Base-by-base conservation (phyloP, 2,113 vertebrate genomes). In the Cephalopterus ornatus region DNA sequence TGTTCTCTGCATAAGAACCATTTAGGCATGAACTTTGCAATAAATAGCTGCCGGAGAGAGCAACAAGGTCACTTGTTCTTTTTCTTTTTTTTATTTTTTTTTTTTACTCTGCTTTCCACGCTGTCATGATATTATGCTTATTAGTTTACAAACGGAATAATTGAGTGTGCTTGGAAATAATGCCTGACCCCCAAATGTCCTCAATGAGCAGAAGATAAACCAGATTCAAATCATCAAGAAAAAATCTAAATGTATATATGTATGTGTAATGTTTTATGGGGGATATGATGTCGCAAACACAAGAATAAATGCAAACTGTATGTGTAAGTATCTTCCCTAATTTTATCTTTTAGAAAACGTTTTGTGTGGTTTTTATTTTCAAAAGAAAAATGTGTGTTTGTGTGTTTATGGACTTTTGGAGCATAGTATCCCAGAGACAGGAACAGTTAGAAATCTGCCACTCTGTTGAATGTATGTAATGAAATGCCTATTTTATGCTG, bases 21-120 rank as follows among this genome's bases (percentile, higher is more conserved):
- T 98, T 99, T 99, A 98, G 98, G 98, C 98, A 99, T 98, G 98
- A 99, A 99, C 98, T 97, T 98, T 98, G 98, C 98, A 98, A 99
- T 99, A 99, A 99, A 99, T 99, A 99, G 98, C 98, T 98, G 98
- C 94, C 90, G 95, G 94, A 97, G 94, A 97, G 97, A 61, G 61
- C 97, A 93, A 97, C 92, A 96, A 97, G 92, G 89, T 97, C 93
- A 96, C 95, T 97, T 89, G 72, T 93, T 97, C 97, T 97, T 97
- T 95, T 92, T 92, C 92, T 93, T 96, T 97, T 96, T 96, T 14
- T 17, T 19, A 2, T 3, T 41, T 42, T 14, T 68, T 14, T 68
- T 94, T 87, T 61, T 79, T 83, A 85, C 58, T 85, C 85, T 30
- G 37, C 2, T 94, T 89, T 97, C 62, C 20, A 4, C 84, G 90